Conservation (phyloP, 2,113 vertebrate species). For the Columbina picui region DNA sequence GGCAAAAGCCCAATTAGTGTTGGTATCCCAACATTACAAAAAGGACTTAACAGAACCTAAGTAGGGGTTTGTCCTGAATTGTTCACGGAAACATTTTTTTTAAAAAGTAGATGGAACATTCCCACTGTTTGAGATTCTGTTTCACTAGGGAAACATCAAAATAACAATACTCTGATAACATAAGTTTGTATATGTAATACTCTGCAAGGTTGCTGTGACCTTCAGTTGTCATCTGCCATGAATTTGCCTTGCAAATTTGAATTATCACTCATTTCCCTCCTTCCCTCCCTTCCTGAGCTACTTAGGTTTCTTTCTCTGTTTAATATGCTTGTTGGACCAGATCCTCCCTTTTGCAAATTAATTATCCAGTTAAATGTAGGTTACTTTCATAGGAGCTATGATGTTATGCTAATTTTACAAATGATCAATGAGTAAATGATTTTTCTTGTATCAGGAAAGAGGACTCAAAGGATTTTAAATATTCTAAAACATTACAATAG, state of each 20-base stretch:
- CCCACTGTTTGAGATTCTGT: not conserved
- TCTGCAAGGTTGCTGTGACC: not conserved
- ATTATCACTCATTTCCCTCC: not conserved
- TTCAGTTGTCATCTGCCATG: not conserved
- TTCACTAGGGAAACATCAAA: not conserved
- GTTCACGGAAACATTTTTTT: not conserved
- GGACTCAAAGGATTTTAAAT: not conserved
- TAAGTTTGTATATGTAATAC: not conserved
- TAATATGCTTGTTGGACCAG: conserved; percentile 42
- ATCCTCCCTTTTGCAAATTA: conserved; percentile 47
- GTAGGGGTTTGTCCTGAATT: not conserved
- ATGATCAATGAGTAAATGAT: not conserved
- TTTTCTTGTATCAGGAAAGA: not conserved
- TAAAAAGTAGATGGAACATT: not conserved
- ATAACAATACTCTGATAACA: not conserved
- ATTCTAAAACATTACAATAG: not conserved
- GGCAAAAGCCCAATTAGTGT: not conserved
- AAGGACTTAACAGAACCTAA: not conserved
- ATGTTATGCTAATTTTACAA: not conserved
- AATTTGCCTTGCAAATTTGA: conserved; percentile 43
- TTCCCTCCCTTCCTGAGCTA: conserved; percentile 2
- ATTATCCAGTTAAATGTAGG: conserved; percentile 3
- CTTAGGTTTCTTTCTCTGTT: conserved; percentile 28
- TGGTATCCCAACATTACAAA: not conserved
- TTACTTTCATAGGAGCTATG: not conserved